phyloP scores from a whole-genome alignment of 2,113 vertebrate species.

The Phalacrocorax aristotelis region DNA sequence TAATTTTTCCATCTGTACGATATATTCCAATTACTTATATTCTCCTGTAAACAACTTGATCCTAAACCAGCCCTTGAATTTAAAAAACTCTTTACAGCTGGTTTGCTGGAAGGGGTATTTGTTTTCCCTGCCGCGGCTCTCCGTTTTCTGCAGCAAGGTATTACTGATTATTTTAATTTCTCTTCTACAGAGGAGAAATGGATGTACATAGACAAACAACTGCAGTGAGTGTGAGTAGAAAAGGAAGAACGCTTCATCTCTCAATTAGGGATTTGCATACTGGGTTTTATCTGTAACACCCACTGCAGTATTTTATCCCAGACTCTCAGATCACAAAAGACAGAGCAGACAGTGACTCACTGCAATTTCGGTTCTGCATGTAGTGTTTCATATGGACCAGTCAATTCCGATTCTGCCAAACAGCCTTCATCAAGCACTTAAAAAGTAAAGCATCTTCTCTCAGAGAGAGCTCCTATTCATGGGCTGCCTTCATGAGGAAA shows the following conservation, averaged over 20 bases:
- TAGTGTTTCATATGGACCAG: slow-evolving; percentile 1
- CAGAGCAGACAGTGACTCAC: slow-evolving; percentile 53
- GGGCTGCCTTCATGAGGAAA: background rate
- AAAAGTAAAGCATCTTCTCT: background rate
- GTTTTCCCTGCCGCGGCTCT: background rate
- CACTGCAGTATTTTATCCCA: slow-evolving; percentile 49
- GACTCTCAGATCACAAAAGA: slow-evolving; percentile 52
- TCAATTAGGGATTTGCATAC: slow-evolving; percentile 36
- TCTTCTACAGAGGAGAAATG: background rate
- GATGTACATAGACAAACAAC: slow-evolving; percentile 12
- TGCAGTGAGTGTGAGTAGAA: background rate
- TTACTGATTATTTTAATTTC: slow-evolving; percentile 1
- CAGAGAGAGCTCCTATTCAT: background rate
- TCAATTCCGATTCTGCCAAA: slow-evolving; percentile 28
- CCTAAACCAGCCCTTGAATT: background rate
- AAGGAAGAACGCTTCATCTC: background rate
- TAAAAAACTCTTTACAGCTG: background rate
- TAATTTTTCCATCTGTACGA: background rate
- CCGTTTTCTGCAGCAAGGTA: background rate
- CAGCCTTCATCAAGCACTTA: slow-evolving; percentile 4
- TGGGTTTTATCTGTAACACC: slow-evolving; percentile 51
- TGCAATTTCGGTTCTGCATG: background rate
- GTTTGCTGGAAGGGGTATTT: background rate
- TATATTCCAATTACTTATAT: background rate
- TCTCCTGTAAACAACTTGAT: background rate